These are phyloP conservation scores for Ormyrus rosae DNA, from an alignment of 2,888 invertebrate species.

Conservation along the genomic window DNA sequence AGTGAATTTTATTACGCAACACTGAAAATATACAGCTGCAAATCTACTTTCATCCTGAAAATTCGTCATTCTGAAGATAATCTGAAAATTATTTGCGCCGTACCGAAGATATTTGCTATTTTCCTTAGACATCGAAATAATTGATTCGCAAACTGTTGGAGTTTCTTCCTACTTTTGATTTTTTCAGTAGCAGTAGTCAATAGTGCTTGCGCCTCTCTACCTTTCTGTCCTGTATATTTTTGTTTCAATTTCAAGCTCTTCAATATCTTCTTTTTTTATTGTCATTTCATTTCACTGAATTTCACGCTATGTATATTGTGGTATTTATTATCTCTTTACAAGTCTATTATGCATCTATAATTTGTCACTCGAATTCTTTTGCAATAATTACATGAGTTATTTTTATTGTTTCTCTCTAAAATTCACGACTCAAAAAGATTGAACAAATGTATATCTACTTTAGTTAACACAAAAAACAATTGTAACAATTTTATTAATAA, in stretches of 20 bases:
- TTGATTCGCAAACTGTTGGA: slow-evolving; percentile 24
- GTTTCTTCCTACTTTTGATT: slow-evolving; percentile 51
- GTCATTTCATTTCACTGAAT: slow-evolving; percentile 3
- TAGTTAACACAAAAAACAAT: slow-evolving; percentile 31
- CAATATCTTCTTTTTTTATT: slow-evolving; percentile 2
- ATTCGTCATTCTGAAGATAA: slow-evolving; percentile 16
- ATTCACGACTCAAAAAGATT: slow-evolving; percentile 46
- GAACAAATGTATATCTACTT: slow-evolving; percentile 25
- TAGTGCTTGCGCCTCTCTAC: slow-evolving; percentile 26
- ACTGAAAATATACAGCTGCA: not conserved
- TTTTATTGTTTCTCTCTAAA: slow-evolving; percentile 12
- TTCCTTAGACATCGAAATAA: not conserved
- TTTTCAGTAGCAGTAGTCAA: slow-evolving; percentile 9
- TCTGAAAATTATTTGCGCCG: not conserved
- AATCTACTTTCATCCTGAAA: not conserved
- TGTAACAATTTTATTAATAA: slow-evolving; percentile 47
- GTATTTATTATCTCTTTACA: not conserved
- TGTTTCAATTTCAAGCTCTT: slow-evolving; percentile 17
- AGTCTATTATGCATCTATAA: not conserved
- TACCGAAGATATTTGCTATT: slow-evolving; percentile 16
- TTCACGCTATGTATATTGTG: not conserved
- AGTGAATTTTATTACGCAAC: not conserved
- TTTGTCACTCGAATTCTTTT: not conserved
- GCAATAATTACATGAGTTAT: not conserved
- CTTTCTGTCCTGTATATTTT: slow-evolving; percentile 22